These are phyloP conservation scores for Jacana jacana DNA, from an alignment of 2,113 vertebrate species.

Conservation along the genomic window DNA sequence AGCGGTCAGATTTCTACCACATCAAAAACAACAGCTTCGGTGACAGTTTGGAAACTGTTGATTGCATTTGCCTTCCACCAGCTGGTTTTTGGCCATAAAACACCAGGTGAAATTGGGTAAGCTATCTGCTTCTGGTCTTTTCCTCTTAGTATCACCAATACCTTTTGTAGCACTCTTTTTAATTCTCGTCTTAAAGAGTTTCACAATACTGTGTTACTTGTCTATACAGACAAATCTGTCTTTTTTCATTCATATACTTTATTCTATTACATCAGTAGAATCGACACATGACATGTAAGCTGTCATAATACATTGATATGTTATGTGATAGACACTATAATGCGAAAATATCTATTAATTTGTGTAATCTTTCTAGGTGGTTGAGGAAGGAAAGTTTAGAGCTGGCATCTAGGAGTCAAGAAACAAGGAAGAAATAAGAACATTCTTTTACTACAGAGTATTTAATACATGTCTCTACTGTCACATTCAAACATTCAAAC, in stretches of 20 bases:
- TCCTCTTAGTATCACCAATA: not conserved
- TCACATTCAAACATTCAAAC: not conserved
- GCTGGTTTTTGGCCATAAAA: not conserved
- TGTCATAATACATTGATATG: not conserved
- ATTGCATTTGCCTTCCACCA: not conserved
- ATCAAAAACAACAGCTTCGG: not conserved
- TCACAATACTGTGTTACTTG: not conserved
- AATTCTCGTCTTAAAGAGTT: not conserved
- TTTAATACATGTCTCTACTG: not conserved
- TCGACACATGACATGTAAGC: not conserved
- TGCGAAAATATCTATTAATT: not conserved
- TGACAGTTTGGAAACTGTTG: not conserved
- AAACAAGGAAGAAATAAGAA: not conserved
- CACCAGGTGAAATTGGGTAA: not conserved
- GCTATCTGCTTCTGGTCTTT: not conserved
- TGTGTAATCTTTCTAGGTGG: not conserved
- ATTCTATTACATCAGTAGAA: not conserved
- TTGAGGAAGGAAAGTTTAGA: not conserved
- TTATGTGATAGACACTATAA: not conserved
- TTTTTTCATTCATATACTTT: not conserved
- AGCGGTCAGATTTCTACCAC: not conserved
- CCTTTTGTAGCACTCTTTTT: not conserved
- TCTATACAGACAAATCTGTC: not conserved
- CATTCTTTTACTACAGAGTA: not conserved
- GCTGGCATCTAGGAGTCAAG: not conserved